Percentiles rank a stretch among this genome's conserved stretches.
Evolutionary conservation across 2,888 invertebrate species (phyloP).

Genomic region (Macaria notata): DNA sequence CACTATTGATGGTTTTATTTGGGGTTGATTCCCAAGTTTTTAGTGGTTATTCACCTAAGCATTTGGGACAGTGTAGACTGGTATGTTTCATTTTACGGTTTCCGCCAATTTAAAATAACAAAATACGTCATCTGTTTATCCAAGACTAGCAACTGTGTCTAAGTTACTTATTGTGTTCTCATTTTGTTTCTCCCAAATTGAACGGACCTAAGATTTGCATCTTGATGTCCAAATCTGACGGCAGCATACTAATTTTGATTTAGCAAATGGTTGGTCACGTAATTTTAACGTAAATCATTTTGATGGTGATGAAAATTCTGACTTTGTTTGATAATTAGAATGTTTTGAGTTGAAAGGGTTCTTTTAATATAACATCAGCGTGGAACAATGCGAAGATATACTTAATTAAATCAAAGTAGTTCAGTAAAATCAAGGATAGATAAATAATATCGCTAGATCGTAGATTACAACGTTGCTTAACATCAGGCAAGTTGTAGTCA

Average conservation of each 20-base stretch:
- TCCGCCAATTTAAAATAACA: neutral
- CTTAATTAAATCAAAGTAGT: too few relatives aligned
- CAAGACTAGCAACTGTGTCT: constrained; percentile 2
- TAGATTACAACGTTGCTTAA: too few relatives aligned
- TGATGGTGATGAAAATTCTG: constrained; percentile 26
- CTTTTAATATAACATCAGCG: neutral
- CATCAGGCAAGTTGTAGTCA: too few relatives aligned
- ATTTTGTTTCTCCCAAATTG: constrained; percentile 62
- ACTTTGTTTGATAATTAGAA: constrained; percentile 13
- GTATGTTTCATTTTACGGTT: too few relatives aligned
- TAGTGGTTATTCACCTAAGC: too few relatives aligned
- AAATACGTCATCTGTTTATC: too few relatives aligned
- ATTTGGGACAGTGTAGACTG: too few relatives aligned
- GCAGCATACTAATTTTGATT: constrained; percentile 61
- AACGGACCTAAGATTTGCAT: constrained; percentile 69
- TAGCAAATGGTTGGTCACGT: constrained; percentile 43
- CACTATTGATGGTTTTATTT: too few relatives aligned
- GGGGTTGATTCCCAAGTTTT: too few relatives aligned
- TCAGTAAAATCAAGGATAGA: too few relatives aligned
- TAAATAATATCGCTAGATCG: too few relatives aligned
- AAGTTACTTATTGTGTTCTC: constrained; percentile 21
- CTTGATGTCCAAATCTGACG: constrained; percentile 57
- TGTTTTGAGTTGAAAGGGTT: neutral
- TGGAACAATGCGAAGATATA: neutral
- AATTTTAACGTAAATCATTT: constrained; percentile 33